These are phyloP conservation scores for Hexactinellida sp. DNA, from an alignment of 37 sponge, comb jelly and placozoan species.

Conservation along the genomic window DNA sequence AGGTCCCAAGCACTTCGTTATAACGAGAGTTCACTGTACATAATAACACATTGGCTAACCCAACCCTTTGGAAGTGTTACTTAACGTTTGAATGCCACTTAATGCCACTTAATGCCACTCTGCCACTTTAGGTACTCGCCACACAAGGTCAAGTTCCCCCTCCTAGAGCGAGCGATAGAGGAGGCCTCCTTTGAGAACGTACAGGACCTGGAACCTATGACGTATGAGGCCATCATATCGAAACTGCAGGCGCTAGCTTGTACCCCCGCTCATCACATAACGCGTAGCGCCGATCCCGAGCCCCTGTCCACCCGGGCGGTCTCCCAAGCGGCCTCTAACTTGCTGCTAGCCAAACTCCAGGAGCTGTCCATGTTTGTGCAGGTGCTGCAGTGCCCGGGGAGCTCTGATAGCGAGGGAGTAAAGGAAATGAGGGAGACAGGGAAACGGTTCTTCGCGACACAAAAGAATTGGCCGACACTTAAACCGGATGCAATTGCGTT, in stretches of 20 bases:
- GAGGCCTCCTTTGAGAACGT: conserved; percentile 21
- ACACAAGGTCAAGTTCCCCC: neutral
- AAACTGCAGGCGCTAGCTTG: conserved; percentile 64
- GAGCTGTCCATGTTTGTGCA: conserved; percentile 16
- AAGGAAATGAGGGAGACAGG: neutral
- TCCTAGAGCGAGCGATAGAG: neutral
- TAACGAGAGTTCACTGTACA: neutral
- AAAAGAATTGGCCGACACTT: neutral
- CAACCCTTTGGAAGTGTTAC: too few relatives aligned
- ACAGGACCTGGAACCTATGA: conserved; percentile 39
- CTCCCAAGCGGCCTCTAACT: neutral
- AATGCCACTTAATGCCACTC: neutral
- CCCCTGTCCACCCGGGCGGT: neutral
- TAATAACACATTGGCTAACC: too few relatives aligned
- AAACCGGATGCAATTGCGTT: conserved; percentile 31
- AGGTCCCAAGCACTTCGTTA: neutral
- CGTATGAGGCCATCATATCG: conserved; percentile 53
- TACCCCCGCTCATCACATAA: conserved; percentile 41
- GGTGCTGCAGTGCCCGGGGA: neutral
- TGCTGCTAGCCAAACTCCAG: conserved; percentile 5
- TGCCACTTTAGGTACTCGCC: neutral
- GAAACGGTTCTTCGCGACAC: neutral
- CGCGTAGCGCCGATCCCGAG: neutral
- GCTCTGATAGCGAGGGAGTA: neutral
- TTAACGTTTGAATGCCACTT: too few relatives aligned